Evolutionary conservation across 2,113 vertebrate genomes (phyloP).

Genomic region (Jaculus jaculus): DNA sequence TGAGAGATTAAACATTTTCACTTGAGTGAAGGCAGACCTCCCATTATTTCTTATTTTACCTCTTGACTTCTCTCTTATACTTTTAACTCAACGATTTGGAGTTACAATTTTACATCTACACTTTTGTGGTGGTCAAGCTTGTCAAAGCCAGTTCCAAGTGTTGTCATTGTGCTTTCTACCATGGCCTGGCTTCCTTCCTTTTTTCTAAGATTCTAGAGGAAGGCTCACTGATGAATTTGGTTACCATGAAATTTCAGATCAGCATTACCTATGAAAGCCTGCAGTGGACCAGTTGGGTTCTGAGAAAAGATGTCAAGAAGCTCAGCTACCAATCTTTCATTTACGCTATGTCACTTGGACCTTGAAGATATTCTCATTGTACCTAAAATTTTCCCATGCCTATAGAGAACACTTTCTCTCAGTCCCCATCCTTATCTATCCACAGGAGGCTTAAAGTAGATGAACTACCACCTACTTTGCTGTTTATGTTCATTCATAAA

Average conservation of each 20-base stretch:
- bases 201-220: not conserved
- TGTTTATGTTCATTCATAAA: not conserved
- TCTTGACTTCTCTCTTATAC: not conserved
- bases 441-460: not conserved
- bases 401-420: accelerated
- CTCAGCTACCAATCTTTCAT: not conserved
- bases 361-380: not conserved
- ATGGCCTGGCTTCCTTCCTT: not conserved
- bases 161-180: not conserved
- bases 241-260: not conserved
- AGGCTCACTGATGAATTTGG: not conserved
- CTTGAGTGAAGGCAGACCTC: accelerated
- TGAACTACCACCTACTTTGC: not conserved
- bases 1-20: not conserved
- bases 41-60: not conserved
- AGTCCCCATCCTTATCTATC: not conserved
- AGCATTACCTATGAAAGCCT: not conserved
- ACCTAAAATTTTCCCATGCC: not conserved
- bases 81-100: not conserved
- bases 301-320: not conserved
- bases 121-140: not conserved
- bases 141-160: not conserved
- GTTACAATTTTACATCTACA: not conserved
- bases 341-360: not conserved
- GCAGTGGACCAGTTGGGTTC: not conserved